Base-by-base conservation (phyloP, 2,113 vertebrate genomes). In the Siniperca knerii region DNA sequence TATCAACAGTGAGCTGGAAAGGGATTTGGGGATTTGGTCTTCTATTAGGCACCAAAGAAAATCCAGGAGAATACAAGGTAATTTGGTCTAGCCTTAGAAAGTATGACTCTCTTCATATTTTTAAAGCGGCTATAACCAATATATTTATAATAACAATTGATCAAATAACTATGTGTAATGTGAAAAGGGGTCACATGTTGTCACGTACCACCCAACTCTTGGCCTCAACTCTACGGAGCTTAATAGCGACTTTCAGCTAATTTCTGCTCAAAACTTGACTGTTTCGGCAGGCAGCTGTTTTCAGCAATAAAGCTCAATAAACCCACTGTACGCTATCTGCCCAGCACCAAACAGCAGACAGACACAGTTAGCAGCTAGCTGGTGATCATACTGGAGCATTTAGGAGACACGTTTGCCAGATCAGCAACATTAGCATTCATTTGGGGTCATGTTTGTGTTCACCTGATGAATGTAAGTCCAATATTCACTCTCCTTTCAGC, bases 1-100 rank as follows among this genome's bases (percentile, higher is more conserved):
- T n/a, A 50, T 60, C 57, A 70, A 62, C 46, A 25, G 29, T 29
- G 44, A 23, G 25, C 29, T 75, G 11, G 9, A 29, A 8, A 13
- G 35, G 77, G 33, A 82, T 77, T 35, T 60, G 61, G n/a, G 61
- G 46, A 58, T 68, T 52, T 79, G 67, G 9, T 65, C 20, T 2
- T 6, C 16, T 50, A 10, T 40, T 40, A 23, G 58, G 25, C 35
- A 57, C 12, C 18, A 62, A 68, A 50, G 18, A 75, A 55, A 44
- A 69, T 55, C 44, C 2, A 11, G 2, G 1, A 29, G n/a, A 58
- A 7, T 18, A 33, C 18, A n/a, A 35, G 20, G 50, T 40, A 25
- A 42, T 68, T 11, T 64, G 16, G 5, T 40, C 6, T 21, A 29
- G 57, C 35, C 37, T 73, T 6, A 1, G 21, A 61, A 67, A 42